Evolutionary conservation across 1,140 invertebrate species (phyloP).

Genomic region (Sminthurides bifidus): DNA sequence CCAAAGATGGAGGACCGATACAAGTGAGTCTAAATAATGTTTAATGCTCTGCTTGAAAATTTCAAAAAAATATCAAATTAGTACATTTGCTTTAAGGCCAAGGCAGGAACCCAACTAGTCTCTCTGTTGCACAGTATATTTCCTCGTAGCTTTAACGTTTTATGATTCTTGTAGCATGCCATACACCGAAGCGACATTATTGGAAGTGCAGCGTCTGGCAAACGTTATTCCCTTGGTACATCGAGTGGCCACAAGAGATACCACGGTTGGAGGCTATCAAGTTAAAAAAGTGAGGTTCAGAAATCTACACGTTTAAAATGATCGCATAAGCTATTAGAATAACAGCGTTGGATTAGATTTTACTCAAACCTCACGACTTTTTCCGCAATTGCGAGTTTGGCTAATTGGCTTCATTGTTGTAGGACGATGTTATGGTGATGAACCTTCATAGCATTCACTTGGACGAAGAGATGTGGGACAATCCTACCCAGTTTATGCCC

Average conservation of each 20-base stretch:
- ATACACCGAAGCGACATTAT: conserved; percentile 61
- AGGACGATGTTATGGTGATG: conserved; percentile 68
- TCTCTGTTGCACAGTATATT: too few species aligned
- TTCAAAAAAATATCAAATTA: too few species aligned
- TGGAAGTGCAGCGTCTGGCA: conserved; percentile 64
- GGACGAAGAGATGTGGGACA: conserved; percentile 53
- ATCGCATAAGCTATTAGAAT: too few species aligned
- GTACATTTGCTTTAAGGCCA: too few species aligned
- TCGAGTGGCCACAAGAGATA: conserved; percentile 59
- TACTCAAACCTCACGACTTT: too few species aligned
- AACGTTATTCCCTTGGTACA: conserved; percentile 65
- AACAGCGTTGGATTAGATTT: too few species aligned
- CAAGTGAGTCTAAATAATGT: conserved; percentile 1
- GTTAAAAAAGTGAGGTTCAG: conserved; percentile 55
- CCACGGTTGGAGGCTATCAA: conserved; percentile 52
- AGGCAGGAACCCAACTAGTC: too few species aligned
- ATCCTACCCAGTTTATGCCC: conserved; percentile 61
- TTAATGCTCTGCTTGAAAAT: too few species aligned
- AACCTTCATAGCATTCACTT: conserved; percentile 65
- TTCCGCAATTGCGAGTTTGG: not conserved
- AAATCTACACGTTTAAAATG: too few species aligned
- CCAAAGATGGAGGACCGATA: not conserved
- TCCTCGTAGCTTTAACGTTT: too few species aligned
- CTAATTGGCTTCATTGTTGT: not conserved
- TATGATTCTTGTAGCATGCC: conserved; percentile 52